phyloP scores from a whole-genome alignment of 2,888 invertebrate genomes.

The Drosophila neotestacea region DNA sequence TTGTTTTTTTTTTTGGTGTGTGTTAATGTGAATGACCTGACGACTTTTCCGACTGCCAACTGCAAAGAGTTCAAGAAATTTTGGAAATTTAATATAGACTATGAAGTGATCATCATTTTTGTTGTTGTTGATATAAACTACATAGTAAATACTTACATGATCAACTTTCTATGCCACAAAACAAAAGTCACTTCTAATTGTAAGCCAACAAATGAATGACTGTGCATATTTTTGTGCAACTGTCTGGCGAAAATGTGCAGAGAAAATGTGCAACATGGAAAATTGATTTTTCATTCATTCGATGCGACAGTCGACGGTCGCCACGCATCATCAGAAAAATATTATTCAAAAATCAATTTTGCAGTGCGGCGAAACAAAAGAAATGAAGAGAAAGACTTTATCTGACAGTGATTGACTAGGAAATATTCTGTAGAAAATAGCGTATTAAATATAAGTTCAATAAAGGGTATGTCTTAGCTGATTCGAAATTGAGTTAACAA shows the following conservation, averaged over 20 bases:
- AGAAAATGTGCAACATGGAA: slow-evolving; percentile 28
- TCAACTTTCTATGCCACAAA: background rate
- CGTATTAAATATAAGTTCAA: too few species aligned
- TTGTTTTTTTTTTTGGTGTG: background rate
- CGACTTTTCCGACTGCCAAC: slow-evolving; percentile 17
- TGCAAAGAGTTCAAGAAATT: slow-evolving; percentile 10
- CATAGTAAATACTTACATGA: too few species aligned
- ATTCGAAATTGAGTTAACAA: too few species aligned
- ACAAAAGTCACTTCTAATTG: background rate
- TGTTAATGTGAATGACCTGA: slow-evolving; percentile 36
- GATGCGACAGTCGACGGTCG: slow-evolving; percentile 15
- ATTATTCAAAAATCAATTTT: slow-evolving; percentile 26
- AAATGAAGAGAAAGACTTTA: background rate
- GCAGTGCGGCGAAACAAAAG: background rate
- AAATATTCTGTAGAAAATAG: background rate
- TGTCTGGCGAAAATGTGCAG: slow-evolving; percentile 11
- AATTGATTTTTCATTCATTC: slow-evolving; percentile 27
- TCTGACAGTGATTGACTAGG: background rate
- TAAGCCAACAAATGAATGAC: background rate
- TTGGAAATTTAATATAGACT: slow-evolving; percentile 3
- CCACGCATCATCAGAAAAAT: slow-evolving; percentile 19
- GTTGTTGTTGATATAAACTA: background rate
- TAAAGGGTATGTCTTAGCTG: too few species aligned
- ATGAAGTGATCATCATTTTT: background rate
- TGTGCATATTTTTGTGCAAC: slow-evolving; percentile 1